Percentiles rank a stretch among this genome's conserved stretches.
Conservation (phyloP, 2,888 invertebrate species). For the Parascotia fuliginaria region DNA sequence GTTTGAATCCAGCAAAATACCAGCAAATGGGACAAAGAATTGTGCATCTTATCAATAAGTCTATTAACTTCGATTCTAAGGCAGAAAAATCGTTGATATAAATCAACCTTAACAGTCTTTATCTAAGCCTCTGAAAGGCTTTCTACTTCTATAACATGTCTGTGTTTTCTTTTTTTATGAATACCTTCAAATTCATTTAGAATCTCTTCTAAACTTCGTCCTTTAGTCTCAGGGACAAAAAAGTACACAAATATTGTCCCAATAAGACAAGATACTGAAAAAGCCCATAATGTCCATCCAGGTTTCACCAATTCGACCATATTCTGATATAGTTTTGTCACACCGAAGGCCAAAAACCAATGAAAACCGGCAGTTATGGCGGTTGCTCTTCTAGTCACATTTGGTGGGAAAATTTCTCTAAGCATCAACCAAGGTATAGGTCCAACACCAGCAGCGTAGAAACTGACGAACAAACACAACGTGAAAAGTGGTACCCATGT, state of each 20-base stretch:
- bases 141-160: constrained; percentile 78
- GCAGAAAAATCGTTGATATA: background rate
- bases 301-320: constrained; percentile 83
- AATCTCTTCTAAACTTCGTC: constrained; percentile 83
- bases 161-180: constrained; percentile 72
- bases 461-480: constrained; percentile 84
- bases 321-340: constrained; percentile 87
- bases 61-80: background rate
- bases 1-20: background rate
- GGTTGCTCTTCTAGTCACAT: constrained; percentile 87
- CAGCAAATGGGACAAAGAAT: constrained; percentile 15
- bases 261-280: constrained; percentile 85
- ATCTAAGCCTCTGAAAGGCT: constrained; percentile 62
- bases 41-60: constrained; percentile 1
- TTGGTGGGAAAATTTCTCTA: constrained; percentile 88
- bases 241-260: constrained; percentile 87
- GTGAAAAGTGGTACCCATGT: constrained; percentile 86
- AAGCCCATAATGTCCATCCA: constrained; percentile 88
- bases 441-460: constrained; percentile 89
- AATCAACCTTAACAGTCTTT: constrained; percentile 39
- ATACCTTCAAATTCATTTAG: constrained; percentile 81
- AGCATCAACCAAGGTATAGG: constrained; percentile 91
- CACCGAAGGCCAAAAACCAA: constrained; percentile 89
- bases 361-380: constrained; percentile 89
- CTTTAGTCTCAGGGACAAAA: constrained; percentile 90